Conservation (phyloP, 2,888 invertebrate species). For the Aelia acuminata region DNA sequence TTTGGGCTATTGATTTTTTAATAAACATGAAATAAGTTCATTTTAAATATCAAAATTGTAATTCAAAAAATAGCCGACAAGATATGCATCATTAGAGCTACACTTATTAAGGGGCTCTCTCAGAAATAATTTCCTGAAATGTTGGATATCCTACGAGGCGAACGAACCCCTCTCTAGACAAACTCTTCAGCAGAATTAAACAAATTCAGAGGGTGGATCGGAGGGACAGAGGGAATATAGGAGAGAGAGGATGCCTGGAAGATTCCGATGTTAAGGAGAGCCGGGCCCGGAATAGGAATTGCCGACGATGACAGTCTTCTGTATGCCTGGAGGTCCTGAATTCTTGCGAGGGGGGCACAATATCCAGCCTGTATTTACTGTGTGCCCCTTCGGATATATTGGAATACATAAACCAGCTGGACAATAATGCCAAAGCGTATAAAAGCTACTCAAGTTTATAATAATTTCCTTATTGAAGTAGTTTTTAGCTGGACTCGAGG, state of each 20-base stretch:
- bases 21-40: too few species aligned
- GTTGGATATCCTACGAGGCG: neutral
- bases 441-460: constrained; percentile 5
- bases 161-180: neutral
- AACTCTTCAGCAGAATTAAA: constrained; percentile 42
- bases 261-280: constrained; percentile 58
- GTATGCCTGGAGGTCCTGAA: constrained; percentile 51
- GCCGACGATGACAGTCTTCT: constrained; percentile 50
- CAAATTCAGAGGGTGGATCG: constrained; percentile 44
- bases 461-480: constrained; percentile 10
- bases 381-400: constrained; percentile 44
- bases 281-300: constrained; percentile 42
- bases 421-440: constrained; percentile 12
- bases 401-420: constrained; percentile 47
- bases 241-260: constrained; percentile 51
- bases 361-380: constrained; percentile 48
- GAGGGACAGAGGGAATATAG: constrained; percentile 42
- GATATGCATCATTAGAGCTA: too few species aligned
- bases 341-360: constrained; percentile 40
- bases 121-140: constrained; percentile 1
- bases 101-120: neutral
- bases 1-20: too few species aligned
- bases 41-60: too few species aligned
- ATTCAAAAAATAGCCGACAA: too few species aligned
- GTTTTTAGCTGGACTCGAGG: neutral